phyloP scores from a whole-genome alignment of 2,888 invertebrate species.

The Pyrocoelia pectoralis region DNA sequence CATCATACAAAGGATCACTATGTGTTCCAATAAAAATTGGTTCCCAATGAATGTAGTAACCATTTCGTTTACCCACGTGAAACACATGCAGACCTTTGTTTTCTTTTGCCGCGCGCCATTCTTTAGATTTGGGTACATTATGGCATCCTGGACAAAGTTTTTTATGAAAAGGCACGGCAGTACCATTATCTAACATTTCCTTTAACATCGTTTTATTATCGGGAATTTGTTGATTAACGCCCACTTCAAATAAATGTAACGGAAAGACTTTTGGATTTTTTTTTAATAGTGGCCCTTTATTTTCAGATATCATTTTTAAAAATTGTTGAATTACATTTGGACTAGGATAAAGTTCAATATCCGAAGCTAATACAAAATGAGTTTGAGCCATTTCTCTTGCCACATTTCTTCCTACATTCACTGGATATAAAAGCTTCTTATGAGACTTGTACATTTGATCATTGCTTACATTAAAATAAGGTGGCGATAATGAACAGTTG shows the following conservation, averaged over 20 bases:
- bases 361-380: slow-evolving; percentile 84
- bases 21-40: slow-evolving; percentile 94
- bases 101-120: slow-evolving; percentile 81
- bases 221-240: slow-evolving; percentile 71
- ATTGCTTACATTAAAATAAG: slow-evolving; percentile 71
- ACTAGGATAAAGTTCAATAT: slow-evolving; percentile 91
- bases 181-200: slow-evolving; percentile 76
- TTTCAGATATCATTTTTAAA: slow-evolving; percentile 83
- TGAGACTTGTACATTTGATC: slow-evolving; percentile 79
- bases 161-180: slow-evolving; percentile 92
- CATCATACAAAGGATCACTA: slow-evolving; percentile 87
- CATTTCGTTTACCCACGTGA: slow-evolving; percentile 83
- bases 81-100: slow-evolving; percentile 80
- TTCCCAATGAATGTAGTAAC: slow-evolving; percentile 87
- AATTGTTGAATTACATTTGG: slow-evolving; percentile 82
- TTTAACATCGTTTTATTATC: slow-evolving; percentile 73
- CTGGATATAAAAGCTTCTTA: slow-evolving; percentile 85
- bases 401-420: slow-evolving; percentile 90
- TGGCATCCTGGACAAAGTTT: slow-evolving; percentile 90
- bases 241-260: slow-evolving; percentile 89
- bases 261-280: slow-evolving; percentile 81
- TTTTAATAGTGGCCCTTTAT: slow-evolving; percentile 69
- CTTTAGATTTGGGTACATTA: slow-evolving; percentile 83
- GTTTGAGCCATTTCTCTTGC: slow-evolving; percentile 85
- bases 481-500: slow-evolving; percentile 76